Conservation (phyloP, 2,888 invertebrate species). For the Zonitis immaculata region DNA sequence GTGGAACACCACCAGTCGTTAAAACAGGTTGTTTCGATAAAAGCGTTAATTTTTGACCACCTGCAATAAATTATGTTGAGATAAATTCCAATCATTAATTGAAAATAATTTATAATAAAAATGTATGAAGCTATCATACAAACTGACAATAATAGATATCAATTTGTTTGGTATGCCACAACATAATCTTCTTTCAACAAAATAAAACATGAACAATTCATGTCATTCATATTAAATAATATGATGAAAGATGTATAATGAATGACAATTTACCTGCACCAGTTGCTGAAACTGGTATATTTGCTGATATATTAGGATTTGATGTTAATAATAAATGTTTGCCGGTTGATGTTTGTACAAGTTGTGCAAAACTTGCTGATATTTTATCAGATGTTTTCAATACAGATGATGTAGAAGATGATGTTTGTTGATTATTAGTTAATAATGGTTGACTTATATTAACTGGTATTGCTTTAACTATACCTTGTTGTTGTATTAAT, state of each 20-base stretch:
- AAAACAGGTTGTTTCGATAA: slow-evolving; percentile 52
- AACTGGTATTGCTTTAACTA: slow-evolving; percentile 54
- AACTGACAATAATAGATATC: not conserved
- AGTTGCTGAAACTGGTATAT: slow-evolving; percentile 43
- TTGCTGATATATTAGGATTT: slow-evolving; percentile 44
- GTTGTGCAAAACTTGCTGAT: slow-evolving; percentile 55
- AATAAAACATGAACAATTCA: slow-evolving; percentile 9
- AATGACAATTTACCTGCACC: slow-evolving; percentile 31
- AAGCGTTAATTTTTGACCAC: slow-evolving; percentile 56
- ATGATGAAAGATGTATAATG: slow-evolving; percentile 1
- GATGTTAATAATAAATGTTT: slow-evolving; percentile 64
- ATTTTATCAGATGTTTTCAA: slow-evolving; percentile 43
- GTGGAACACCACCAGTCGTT: slow-evolving; percentile 40
- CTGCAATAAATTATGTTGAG: slow-evolving; percentile 39
- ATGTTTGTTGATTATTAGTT: slow-evolving; percentile 30
- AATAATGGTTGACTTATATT: slow-evolving; percentile 30
- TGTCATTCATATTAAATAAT: slow-evolving; percentile 7
- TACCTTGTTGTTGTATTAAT: slow-evolving; percentile 54
- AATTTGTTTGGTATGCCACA: slow-evolving; percentile 18
- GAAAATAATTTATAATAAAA: slow-evolving; percentile 6
- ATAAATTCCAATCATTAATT: too few relatives aligned
- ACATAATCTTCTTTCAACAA: slow-evolving; percentile 21
- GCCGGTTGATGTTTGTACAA: slow-evolving; percentile 67
- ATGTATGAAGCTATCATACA: slow-evolving; percentile 23
- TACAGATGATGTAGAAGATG: slow-evolving; percentile 31